Evolutionary conservation across 2,113 vertebrate genomes (phyloP).

Genomic region (Rhinichthys klamathensis): DNA sequence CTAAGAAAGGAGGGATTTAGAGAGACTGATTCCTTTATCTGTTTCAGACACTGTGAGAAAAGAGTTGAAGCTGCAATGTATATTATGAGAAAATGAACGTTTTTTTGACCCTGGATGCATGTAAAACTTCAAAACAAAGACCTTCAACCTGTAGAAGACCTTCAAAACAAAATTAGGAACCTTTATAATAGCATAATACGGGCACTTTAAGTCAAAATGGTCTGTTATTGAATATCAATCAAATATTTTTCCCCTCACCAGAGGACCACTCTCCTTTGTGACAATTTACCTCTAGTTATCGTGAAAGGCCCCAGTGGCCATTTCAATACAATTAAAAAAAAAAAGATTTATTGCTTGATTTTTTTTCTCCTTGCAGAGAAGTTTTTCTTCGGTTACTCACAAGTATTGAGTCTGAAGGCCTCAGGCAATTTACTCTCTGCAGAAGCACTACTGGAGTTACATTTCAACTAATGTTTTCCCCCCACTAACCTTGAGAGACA

Average conservation of each 20-base stretch:
- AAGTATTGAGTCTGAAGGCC: constrained; percentile 9
- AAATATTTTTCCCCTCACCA: neutral
- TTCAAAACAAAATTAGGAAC: too few relatives aligned
- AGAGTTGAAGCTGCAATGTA: too few relatives aligned
- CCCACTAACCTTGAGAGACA: constrained; percentile 44
- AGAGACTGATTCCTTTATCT: too few relatives aligned
- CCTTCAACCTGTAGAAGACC: too few relatives aligned
- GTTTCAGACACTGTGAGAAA: too few relatives aligned
- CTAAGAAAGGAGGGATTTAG: too few relatives aligned
- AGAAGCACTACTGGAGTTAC: constrained; percentile 41
- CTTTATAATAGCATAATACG: too few relatives aligned
- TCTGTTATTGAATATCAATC: constrained; percentile 1
- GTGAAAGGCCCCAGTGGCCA: neutral
- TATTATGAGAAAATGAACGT: too few relatives aligned
- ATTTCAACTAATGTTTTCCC: constrained; percentile 32
- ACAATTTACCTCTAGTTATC: neutral
- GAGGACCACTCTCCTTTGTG: neutral
- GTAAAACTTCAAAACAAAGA: too few relatives aligned
- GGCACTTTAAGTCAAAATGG: too few relatives aligned
- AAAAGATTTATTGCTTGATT: constrained; percentile 13
- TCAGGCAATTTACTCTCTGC: constrained; percentile 35
- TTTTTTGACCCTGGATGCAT: too few relatives aligned
- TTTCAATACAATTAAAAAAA: constrained; percentile 37
- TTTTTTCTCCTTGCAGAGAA: neutral
- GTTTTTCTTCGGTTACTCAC: constrained; percentile 11